A percentile compares a stretch with the other conserved stretches of the same genome.
phyloP scores from a whole-genome alignment of 1,140 invertebrate genomes.

The Platyscapa corneri region DNA sequence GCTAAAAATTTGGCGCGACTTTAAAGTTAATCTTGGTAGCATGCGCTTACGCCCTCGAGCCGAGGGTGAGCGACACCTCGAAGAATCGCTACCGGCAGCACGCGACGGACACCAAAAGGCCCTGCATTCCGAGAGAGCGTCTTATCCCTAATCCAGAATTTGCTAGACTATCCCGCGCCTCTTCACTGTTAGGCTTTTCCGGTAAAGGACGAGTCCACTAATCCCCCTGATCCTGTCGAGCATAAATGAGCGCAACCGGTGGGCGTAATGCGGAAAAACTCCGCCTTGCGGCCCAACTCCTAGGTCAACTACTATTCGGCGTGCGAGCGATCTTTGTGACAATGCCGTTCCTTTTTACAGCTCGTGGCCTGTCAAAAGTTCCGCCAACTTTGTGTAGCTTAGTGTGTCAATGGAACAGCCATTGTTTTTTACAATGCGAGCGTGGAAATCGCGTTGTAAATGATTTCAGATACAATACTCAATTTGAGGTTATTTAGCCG shows the following conservation, averaged over 20 bases:
- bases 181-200: neutral
- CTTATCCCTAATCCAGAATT: constrained; percentile 35
- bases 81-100: constrained; percentile 43
- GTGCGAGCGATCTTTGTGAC: neutral
- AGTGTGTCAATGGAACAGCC: neutral
- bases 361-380: neutral
- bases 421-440: neutral
- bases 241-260: neutral
- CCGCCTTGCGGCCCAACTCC: neutral
- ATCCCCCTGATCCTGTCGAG: constrained; percentile 11
- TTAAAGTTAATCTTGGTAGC: constrained; percentile 26
- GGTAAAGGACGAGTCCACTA: neutral
- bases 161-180: neutral
- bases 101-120: constrained; percentile 1
- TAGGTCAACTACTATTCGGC: neutral
- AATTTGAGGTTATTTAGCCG: too few relatives aligned
- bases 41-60: neutral
- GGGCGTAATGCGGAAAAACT: constrained; percentile 21
- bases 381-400: too few relatives aligned
- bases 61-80: constrained; percentile 48
- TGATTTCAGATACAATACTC: neutral
- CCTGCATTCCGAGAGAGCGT: too few relatives aligned
- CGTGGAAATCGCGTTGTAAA: neutral
- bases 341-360: neutral
- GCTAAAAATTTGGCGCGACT: constrained; percentile 11